Conservation (phyloP, 2,113 vertebrate species). For the Haliaeetus leucogaster region DNA sequence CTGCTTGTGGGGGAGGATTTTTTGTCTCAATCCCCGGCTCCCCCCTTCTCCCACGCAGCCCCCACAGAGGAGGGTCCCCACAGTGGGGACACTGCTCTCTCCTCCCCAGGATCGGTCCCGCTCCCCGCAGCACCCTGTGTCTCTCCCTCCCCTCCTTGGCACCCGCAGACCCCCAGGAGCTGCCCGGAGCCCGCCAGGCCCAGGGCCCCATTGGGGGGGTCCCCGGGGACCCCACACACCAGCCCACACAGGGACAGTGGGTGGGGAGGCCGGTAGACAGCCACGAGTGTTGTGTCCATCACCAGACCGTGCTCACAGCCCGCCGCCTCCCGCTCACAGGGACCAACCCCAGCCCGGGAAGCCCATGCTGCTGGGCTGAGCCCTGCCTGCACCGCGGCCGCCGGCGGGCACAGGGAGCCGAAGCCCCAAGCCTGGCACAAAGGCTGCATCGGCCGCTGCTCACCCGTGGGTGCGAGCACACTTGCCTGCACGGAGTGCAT, state of each 20-base stretch:
- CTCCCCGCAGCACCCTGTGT: not conserved
- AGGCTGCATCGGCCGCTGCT: no score
- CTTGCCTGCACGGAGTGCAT: not conserved
- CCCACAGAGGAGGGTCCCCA: not conserved
- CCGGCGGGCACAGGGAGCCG: not conserved
- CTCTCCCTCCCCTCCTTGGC: no score
- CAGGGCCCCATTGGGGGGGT: not conserved
- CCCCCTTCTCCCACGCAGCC: not conserved
- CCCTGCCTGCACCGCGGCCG: not conserved
- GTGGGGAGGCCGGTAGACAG: not conserved
- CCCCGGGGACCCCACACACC: no score
- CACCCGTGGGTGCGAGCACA: no score
- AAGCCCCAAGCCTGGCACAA: no score
- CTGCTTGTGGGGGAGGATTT: not conserved
- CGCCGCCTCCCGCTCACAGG: not conserved
- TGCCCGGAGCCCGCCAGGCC: fast-evolving
- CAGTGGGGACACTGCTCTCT: no score
- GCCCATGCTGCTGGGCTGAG: not conserved
- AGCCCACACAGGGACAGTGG: not conserved
- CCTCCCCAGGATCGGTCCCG: no score
- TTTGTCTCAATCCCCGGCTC: not conserved
- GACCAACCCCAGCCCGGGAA: not conserved
- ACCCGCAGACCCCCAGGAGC: not conserved
- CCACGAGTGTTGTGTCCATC: not conserved
- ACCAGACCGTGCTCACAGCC: not conserved